Evolutionary conservation across 2,113 vertebrate genomes (phyloP).

Genomic region (Rhipidura dahli): DNA sequence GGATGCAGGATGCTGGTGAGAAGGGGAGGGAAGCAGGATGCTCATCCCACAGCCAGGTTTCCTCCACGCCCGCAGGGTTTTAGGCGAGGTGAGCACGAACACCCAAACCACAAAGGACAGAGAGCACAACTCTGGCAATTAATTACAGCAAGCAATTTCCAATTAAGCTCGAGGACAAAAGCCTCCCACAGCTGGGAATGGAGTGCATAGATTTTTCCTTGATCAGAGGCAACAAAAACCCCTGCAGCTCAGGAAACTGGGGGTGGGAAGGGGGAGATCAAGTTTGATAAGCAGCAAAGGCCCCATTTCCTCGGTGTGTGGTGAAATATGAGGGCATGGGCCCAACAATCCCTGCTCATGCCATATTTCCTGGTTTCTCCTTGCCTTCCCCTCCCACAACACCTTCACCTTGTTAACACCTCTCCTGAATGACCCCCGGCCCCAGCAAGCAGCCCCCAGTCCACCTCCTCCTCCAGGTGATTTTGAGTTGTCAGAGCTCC

Average conservation of each 20-base stretch:
- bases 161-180: background rate
- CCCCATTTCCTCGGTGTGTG: background rate
- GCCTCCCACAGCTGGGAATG: background rate
- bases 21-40: background rate
- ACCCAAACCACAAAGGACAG: background rate
- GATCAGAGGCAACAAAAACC: background rate
- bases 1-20: background rate
- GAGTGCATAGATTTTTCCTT: background rate
- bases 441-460: background rate
- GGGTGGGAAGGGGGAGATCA: background rate
- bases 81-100: background rate
- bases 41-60: background rate
- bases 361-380: background rate
- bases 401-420: background rate
- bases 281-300: background rate
- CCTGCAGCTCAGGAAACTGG: background rate
- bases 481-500: background rate
- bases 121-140: background rate
- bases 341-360: background rate
- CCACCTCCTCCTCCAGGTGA: background rate
- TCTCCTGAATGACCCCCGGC: background rate
- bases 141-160: background rate
- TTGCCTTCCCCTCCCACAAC: accelerated
- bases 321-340: accelerated
- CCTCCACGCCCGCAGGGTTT: background rate